phyloP scores from a whole-genome alignment of 2,797 vertebrate species.

The Myripristis jacobus region DNA sequence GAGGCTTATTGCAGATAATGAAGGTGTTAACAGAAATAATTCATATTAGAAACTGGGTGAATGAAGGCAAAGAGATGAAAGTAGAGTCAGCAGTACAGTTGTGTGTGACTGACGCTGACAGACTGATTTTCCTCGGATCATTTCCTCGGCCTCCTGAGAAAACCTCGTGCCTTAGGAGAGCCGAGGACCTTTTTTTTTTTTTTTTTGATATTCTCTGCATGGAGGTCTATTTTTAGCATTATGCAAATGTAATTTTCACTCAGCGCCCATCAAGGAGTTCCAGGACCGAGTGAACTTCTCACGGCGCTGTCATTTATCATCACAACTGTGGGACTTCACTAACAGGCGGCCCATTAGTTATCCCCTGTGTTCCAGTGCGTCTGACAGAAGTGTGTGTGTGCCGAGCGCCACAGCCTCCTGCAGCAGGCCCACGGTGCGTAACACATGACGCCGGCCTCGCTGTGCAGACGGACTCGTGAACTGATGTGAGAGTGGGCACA shows the following conservation, averaged over 20 bases:
- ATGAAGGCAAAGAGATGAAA: background rate
- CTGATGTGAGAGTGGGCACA: slow-evolving; percentile 13
- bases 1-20: slow-evolving; percentile 6
- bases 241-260: slow-evolving; percentile 4
- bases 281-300: slow-evolving; percentile 11
- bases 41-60: too few relatives aligned
- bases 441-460: background rate
- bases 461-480: background rate
- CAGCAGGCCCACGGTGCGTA: background rate
- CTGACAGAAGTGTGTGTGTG: background rate
- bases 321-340: background rate
- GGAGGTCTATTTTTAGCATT: slow-evolving; percentile 12
- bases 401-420: background rate
- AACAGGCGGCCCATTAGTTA: background rate
- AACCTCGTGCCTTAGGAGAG: background rate
- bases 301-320: background rate
- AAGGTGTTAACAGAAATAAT: background rate
- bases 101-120: background rate
- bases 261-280: background rate
- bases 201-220: background rate
- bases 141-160: background rate
- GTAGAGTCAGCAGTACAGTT: background rate
- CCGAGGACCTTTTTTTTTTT: slow-evolving; percentile 8
- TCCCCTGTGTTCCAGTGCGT: background rate
- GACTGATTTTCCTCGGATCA: background rate